Conservation (phyloP, 2,113 vertebrate genomes). For the Centropus unirufus region DNA sequence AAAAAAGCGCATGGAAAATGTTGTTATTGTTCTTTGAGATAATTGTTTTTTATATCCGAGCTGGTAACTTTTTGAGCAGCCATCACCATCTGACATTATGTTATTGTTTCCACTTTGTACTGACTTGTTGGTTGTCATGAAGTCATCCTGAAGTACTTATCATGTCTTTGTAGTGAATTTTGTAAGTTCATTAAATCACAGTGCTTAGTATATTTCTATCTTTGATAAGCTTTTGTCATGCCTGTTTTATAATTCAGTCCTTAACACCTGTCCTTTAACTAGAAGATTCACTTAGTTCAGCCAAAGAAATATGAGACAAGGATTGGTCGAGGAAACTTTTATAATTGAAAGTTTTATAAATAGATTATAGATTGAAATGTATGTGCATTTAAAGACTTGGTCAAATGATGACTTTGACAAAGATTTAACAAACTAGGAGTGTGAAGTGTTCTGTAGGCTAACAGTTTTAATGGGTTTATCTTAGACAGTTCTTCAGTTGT, state of each 20-base stretch:
- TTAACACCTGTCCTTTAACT: background rate
- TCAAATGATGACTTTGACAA: conserved; percentile 70
- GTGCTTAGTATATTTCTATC: background rate
- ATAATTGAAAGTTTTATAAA: conserved; percentile 41
- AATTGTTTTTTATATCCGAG: background rate
- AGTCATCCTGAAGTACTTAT: background rate
- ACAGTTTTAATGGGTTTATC: conserved; percentile 79
- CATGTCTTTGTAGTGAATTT: background rate
- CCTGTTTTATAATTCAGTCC: background rate
- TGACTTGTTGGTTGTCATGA: background rate
- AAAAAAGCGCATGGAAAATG: background rate
- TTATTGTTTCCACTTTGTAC: background rate
- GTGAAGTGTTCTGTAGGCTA: conserved; percentile 71
- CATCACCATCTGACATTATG: background rate
- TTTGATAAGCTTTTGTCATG: background rate
- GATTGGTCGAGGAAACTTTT: background rate
- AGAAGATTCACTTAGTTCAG: background rate
- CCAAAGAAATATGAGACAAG: background rate
- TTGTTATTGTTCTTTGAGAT: background rate
- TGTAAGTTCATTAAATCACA: background rate
- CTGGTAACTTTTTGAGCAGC: background rate
- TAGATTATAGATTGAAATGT: background rate
- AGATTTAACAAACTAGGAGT: conserved; percentile 67
- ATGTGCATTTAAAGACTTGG: conserved; percentile 46
- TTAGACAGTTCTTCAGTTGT: conserved; percentile 75